A percentile compares a stretch with the other conserved stretches of the same genome.
Evolutionary conservation across 2,888 invertebrate species (phyloP).

Genomic region (Heterodera filipjevi): DNA sequence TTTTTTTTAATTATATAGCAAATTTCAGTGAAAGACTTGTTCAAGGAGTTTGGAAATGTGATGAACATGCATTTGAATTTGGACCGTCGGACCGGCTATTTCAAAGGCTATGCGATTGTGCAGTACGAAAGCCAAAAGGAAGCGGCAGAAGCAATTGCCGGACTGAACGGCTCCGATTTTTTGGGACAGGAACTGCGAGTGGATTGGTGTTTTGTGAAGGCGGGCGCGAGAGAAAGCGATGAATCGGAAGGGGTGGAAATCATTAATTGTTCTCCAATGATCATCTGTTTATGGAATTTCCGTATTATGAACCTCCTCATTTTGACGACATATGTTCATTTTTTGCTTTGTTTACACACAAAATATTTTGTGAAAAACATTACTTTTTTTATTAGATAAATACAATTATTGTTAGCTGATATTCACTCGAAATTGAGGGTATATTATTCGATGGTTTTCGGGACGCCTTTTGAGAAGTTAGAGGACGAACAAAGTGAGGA

Average conservation of each 20-base stretch:
- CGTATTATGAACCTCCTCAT: neutral
- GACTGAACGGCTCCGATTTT: constrained; percentile 85
- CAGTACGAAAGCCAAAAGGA: constrained; percentile 97
- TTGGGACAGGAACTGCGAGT: constrained; percentile 84
- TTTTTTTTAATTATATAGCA: neutral
- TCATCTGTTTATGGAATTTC: neutral
- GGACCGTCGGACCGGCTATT: constrained; percentile 93
- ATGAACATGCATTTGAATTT: constrained; percentile 96
- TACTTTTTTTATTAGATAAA: neutral
- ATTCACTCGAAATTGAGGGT: neutral
- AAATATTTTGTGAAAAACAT: neutral
- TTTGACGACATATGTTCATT: neutral
- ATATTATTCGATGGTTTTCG: constrained; percentile 45
- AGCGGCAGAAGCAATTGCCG: constrained; percentile 89
- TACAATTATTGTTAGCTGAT: neutral
- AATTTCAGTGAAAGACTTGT: constrained; percentile 25
- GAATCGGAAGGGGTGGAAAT: neutral
- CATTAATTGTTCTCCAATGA: neutral
- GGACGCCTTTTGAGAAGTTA: constrained; percentile 58
- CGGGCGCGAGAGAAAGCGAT: constrained; percentile 34
- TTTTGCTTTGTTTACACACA: neutral
- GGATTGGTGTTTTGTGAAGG: constrained; percentile 62
- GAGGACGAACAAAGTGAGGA: constrained; percentile 56
- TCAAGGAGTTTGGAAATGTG: constrained; percentile 86
- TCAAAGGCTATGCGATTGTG: constrained; percentile 95